Conservation (phyloP, 2,888 invertebrate species). For the Dasypogon diadema region DNA sequence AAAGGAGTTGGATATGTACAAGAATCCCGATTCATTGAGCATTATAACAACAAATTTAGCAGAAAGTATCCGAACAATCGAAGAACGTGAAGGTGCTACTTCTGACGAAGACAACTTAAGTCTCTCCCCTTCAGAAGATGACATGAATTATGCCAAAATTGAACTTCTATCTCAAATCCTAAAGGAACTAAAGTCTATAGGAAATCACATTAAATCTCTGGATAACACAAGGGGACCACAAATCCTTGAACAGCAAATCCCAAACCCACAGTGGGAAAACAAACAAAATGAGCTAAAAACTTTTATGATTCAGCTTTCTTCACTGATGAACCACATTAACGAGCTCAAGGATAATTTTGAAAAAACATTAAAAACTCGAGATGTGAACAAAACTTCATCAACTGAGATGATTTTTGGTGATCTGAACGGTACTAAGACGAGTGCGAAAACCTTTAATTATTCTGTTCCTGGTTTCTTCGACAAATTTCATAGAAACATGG, state of each 20-base stretch:
- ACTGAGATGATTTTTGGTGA: too few relatives aligned
- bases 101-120: background rate
- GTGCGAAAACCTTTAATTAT: too few relatives aligned
- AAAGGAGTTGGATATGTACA: background rate
- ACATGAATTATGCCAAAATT: background rate
- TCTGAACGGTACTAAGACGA: too few relatives aligned
- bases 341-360: background rate
- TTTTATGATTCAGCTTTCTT: background rate
- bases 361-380: too few relatives aligned
- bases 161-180: background rate
- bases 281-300: background rate
- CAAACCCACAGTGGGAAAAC: background rate
- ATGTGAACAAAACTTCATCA: too few relatives aligned
- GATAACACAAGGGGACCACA: background rate
- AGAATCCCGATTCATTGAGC: background rate
- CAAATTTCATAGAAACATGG: too few relatives aligned
- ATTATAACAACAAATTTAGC: constrained; percentile 8
- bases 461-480: too few relatives aligned
- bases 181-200: background rate
- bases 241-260: background rate
- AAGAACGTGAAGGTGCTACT: background rate
- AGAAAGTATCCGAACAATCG: constrained; percentile 7
- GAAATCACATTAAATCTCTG: background rate
- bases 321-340: background rate
- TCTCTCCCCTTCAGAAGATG: too few relatives aligned